These are phyloP conservation scores for Silurus meridionalis DNA, from an alignment of 2,113 vertebrate genomes.

Conservation along the genomic window DNA sequence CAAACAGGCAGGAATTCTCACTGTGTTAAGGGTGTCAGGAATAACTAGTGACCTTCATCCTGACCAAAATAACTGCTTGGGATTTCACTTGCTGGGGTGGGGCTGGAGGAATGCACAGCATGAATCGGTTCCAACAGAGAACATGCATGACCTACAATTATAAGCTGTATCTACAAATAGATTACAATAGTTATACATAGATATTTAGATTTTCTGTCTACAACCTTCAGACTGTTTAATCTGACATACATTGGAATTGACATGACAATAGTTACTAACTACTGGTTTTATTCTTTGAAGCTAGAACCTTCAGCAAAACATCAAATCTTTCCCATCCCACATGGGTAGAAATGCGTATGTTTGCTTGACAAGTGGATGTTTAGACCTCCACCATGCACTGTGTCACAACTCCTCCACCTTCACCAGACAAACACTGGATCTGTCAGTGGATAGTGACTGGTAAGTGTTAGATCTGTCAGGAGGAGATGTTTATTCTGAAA, in stretches of 20 bases:
- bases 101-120: slow-evolving; percentile 25
- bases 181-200: not conserved
- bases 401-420: slow-evolving; percentile 9
- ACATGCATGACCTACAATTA: not conserved
- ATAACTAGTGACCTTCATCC: slow-evolving; percentile 20
- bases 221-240: not conserved
- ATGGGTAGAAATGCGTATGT: not conserved
- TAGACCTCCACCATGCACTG: not conserved
- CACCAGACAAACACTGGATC: slow-evolving; percentile 13
- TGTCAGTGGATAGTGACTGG: not conserved
- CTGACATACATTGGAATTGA: not conserved
- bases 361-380: not conserved
- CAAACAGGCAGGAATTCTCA: slow-evolving; percentile 24
- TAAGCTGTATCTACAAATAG: not conserved
- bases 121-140: not conserved
- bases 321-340: too few relatives aligned
- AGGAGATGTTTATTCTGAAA: slow-evolving; percentile 46
- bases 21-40: slow-evolving; percentile 10
- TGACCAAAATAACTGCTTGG: slow-evolving; percentile 33
- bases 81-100: slow-evolving; percentile 10
- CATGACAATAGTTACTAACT: not conserved
- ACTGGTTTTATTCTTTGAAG: not conserved
- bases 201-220: not conserved
- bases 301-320: not conserved
- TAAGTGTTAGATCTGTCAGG: not conserved